These are phyloP conservation scores for Andrena chrysosceles DNA, from an alignment of 2,888 invertebrate species.

Conservation along the genomic window DNA sequence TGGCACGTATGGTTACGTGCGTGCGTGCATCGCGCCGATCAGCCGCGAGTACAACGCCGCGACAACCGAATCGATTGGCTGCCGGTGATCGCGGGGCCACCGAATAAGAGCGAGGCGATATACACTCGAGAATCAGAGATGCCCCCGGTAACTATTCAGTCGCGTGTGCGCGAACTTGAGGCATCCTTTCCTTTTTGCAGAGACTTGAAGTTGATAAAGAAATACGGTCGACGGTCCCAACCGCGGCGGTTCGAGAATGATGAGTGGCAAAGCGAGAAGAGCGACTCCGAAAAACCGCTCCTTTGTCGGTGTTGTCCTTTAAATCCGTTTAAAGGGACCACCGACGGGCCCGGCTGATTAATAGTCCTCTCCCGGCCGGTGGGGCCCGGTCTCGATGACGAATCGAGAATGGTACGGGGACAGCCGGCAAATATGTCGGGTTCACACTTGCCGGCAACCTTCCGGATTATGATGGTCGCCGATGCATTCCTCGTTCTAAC, in stretches of 20 bases:
- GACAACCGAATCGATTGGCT: not conserved
- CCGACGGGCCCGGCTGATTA: constrained; percentile 80
- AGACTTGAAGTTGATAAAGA: constrained; percentile 35
- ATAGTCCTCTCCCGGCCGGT: constrained; percentile 74
- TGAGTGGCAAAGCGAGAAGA: constrained; percentile 36
- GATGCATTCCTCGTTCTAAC: constrained; percentile 46
- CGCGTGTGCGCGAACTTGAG: not conserved
- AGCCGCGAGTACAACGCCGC: not conserved
- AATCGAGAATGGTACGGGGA: constrained; percentile 79
- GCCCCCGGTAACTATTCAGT: not conserved
- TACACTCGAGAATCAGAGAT: not conserved
- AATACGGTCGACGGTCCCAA: constrained; percentile 52
- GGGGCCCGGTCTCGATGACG: constrained; percentile 78
- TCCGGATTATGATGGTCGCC: constrained; percentile 55
- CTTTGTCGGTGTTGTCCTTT: constrained; percentile 80
- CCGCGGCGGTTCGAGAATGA: constrained; percentile 41
- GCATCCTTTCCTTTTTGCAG: not conserved
- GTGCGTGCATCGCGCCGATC: constrained; percentile 22
- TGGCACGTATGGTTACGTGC: constrained; percentile 40
- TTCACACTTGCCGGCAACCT: constrained; percentile 76
- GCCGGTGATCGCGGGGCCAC: not conserved
- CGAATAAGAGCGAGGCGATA: not conserved
- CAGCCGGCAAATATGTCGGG: constrained; percentile 79
- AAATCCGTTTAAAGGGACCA: constrained; percentile 82
- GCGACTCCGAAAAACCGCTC: constrained; percentile 69